phyloP scores from a whole-genome alignment of 2,797 vertebrate genomes.

The Accipiter superciliosus region DNA sequence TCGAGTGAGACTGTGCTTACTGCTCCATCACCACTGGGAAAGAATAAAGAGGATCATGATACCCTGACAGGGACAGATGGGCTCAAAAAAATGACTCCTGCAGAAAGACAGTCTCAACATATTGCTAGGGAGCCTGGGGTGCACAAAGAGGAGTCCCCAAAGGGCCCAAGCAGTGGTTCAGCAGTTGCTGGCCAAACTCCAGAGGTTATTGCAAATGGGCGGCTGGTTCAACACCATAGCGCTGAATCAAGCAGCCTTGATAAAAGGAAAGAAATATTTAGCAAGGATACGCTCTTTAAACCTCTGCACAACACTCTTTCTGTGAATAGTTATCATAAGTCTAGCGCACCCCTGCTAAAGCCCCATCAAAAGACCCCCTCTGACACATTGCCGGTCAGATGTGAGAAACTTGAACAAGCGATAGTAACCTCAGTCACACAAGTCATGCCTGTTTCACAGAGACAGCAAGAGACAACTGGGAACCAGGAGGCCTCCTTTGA shows the following conservation, averaged over 20 bases:
- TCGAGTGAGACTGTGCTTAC: slow-evolving; percentile 89
- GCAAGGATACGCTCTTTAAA: slow-evolving; percentile 95
- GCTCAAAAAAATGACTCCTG: slow-evolving; percentile 79
- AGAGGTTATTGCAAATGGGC: slow-evolving; percentile 86
- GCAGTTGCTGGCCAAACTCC: slow-evolving; percentile 72
- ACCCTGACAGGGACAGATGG: slow-evolving; percentile 87
- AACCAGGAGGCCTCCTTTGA: slow-evolving; percentile 91
- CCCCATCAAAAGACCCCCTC: slow-evolving; percentile 91
- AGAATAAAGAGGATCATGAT: slow-evolving; percentile 86
- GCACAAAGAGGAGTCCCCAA: slow-evolving; percentile 88
- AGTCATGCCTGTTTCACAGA: slow-evolving; percentile 82
- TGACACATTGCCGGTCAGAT: slow-evolving; percentile 82
- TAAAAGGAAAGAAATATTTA: slow-evolving; percentile 95
- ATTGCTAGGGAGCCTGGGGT: slow-evolving; percentile 85
- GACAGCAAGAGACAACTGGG: slow-evolving; percentile 81
- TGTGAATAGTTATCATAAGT: slow-evolving; percentile 93
- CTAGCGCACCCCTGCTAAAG: slow-evolving; percentile 88
- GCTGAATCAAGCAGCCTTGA: slow-evolving; percentile 88
- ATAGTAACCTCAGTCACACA: slow-evolving; percentile 85
- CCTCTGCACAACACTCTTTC: slow-evolving; percentile 93
- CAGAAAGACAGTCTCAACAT: slow-evolving; percentile 84
- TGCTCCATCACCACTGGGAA: slow-evolving; percentile 84
- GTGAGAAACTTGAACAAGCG: slow-evolving; percentile 88
- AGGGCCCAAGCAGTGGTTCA: slow-evolving; percentile 80
- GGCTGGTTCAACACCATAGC: slow-evolving; percentile 86